Conservation (phyloP, 1,140 invertebrate species). For the Steinernema feltiae region DNA sequence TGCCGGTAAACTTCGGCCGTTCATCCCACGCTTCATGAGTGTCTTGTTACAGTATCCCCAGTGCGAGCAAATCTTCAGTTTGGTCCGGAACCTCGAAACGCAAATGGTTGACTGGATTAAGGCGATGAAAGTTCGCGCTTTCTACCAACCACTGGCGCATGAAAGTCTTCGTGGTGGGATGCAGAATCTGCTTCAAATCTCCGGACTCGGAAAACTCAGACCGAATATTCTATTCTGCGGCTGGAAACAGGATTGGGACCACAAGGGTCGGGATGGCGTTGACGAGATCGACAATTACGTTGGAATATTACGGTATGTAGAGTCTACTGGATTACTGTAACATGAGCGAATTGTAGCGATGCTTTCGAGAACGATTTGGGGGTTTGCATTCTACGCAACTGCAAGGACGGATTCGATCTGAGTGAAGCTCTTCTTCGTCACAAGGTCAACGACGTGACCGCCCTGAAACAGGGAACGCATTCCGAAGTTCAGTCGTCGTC, state of each 20-base stretch:
- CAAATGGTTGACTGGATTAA: conserved; percentile 67
- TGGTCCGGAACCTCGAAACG: conserved; percentile 60
- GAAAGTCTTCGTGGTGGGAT: conserved; percentile 58
- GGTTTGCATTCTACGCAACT: conserved; percentile 72
- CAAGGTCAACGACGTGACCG: neutral
- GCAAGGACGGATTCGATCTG: conserved; percentile 26
- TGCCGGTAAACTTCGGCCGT: conserved; percentile 65
- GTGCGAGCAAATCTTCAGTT: neutral
- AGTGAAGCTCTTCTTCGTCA: neutral
- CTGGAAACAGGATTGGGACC: conserved; percentile 81
- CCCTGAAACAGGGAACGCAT: neutral
- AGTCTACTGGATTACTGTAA: neutral
- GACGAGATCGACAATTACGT: conserved; percentile 75
- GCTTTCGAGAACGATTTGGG: conserved; percentile 85
- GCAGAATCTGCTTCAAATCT: conserved; percentile 60
- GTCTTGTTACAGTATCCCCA: neutral
- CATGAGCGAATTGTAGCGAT: conserved; percentile 66
- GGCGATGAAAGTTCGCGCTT: conserved; percentile 62
- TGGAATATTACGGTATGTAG: conserved; percentile 65
- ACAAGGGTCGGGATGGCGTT: conserved; percentile 64
- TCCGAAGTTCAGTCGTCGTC: neutral
- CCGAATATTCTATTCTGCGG: conserved; percentile 91
- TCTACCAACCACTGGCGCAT: conserved; percentile 65
- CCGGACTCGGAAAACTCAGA: conserved; percentile 80
- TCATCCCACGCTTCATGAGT: neutral